Base-by-base conservation (phyloP, 2,797 vertebrate species). In the Ceryle rudis region DNA sequence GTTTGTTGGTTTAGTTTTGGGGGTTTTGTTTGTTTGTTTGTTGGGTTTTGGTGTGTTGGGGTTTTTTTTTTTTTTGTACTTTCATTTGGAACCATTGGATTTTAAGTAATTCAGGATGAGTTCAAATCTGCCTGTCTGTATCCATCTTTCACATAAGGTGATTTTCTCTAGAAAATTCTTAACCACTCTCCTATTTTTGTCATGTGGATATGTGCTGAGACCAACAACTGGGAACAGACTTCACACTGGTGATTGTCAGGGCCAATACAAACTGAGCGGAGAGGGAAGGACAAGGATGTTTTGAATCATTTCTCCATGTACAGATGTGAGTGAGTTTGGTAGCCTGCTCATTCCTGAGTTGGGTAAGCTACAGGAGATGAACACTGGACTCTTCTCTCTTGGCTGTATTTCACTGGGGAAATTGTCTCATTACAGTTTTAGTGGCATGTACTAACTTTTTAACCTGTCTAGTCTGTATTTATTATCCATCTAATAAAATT, bases 301-400 rank as follows among this genome's bases (percentile, higher is more conserved):
- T 70, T 42, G 35, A 62, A 5, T 62, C 11, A 10, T 49, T 72
- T 73, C 19, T 69, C 22, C 0, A 0, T n/a, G 10, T 47, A 41
- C 39, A 64, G 61, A 60, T 20, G 33, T 42, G 33, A 66, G 9
- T 16, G 57, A 44, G 16, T 61, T 86, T 64, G 20, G 6, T 64
- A 31, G 14, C 57, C 37, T 57, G 18, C 33, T 37, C 2, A 0
- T 66, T 67, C 64, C 57, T 33, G 19, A 35, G 19, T 20, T 62
- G n/a, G 22, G 9, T 26, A 37, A 79, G 9, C 25, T 60, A 23
- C 28, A 8, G 10, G n/a, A 81, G 21, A 39, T 37, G 28, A 28
- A 6, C 44, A 14, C 14, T 44, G 31, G 39, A 67, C 11, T 55
- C 37, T 64, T 75, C 10, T 52, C 7, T 71, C 62, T 54, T 61